Evolutionary conservation across 1,140 invertebrate species (phyloP).

Genomic region (Tetragonula clypearis): DNA sequence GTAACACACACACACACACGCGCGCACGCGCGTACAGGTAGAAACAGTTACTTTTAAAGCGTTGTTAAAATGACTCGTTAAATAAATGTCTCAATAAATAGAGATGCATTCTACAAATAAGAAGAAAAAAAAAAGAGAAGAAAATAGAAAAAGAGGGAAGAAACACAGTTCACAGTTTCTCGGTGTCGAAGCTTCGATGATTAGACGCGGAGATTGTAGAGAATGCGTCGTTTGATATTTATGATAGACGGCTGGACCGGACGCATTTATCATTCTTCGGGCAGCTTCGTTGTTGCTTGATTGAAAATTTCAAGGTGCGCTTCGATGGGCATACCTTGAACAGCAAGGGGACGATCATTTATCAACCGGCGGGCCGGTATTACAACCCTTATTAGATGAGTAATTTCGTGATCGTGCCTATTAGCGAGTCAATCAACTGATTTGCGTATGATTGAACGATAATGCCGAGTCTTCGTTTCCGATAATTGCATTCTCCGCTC

Average conservation of each 20-base stretch:
- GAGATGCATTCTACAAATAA: background rate
- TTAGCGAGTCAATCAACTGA: constrained; percentile 13
- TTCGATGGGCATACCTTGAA: background rate
- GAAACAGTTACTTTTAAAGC: too few species aligned
- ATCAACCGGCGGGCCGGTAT: constrained; percentile 13
- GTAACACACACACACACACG: background rate
- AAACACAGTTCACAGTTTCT: too few species aligned
- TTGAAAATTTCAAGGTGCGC: constrained; percentile 21
- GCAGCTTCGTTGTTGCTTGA: constrained; percentile 10
- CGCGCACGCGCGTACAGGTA: too few species aligned
- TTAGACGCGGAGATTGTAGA: background rate
- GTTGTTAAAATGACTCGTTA: too few species aligned
- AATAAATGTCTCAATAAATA: constrained; percentile 26
- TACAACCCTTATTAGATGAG: constrained; percentile 17
- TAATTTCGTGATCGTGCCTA: constrained; percentile 10
- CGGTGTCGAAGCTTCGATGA: too few species aligned
- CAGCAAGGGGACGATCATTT: constrained; percentile 15
- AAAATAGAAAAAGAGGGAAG: too few species aligned
- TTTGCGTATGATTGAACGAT: constrained; percentile 3
- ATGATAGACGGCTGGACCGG: background rate
- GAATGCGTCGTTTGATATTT: background rate
- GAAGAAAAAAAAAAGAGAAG: too few species aligned
- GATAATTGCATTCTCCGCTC: background rate
- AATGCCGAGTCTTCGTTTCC: background rate
- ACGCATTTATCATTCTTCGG: constrained; percentile 24